Conservation (phyloP, 2,888 invertebrate genomes). For the Aromia moschata region DNA sequence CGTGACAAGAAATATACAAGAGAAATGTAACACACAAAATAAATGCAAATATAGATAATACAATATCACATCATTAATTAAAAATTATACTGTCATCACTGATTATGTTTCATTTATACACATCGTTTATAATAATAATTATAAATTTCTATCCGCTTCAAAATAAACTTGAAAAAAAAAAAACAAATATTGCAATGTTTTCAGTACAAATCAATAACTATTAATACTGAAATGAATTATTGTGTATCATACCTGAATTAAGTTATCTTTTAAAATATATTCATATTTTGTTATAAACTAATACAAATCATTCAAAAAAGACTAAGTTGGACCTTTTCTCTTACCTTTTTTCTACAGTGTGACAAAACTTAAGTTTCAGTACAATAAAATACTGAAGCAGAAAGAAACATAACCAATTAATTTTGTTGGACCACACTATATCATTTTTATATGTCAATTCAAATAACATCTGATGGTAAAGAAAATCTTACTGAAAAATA, state of each 20-base stretch:
- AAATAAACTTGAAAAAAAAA: slow-evolving; percentile 19
- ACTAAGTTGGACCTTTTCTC: too few species aligned
- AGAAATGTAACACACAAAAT: slow-evolving; percentile 35
- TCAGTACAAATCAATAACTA: slow-evolving; percentile 14
- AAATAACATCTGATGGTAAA: not conserved
- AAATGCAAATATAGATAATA: slow-evolving; percentile 43
- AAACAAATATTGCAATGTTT: slow-evolving; percentile 6
- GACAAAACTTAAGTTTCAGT: too few species aligned
- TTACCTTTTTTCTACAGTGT: too few species aligned
- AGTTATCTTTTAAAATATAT: too few species aligned
- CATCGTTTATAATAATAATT: slow-evolving; percentile 35
- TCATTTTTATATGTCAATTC: not conserved
- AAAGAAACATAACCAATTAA: too few species aligned
- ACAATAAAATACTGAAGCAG: too few species aligned
- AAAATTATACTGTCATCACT: slow-evolving; percentile 29
- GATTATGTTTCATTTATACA: slow-evolving; percentile 44
- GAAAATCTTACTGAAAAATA: slow-evolving; percentile 7
- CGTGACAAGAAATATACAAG: slow-evolving; percentile 33
- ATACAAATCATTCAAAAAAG: too few species aligned
- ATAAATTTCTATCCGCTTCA: slow-evolving; percentile 17
- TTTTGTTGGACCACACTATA: not conserved
- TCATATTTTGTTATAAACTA: too few species aligned
- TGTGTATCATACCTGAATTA: too few species aligned
- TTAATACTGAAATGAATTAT: too few species aligned
- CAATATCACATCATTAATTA: slow-evolving; percentile 53